These are phyloP conservation scores for Callitettix versicolor DNA, from an alignment of 1,140 invertebrate genomes.

Conservation along the genomic window DNA sequence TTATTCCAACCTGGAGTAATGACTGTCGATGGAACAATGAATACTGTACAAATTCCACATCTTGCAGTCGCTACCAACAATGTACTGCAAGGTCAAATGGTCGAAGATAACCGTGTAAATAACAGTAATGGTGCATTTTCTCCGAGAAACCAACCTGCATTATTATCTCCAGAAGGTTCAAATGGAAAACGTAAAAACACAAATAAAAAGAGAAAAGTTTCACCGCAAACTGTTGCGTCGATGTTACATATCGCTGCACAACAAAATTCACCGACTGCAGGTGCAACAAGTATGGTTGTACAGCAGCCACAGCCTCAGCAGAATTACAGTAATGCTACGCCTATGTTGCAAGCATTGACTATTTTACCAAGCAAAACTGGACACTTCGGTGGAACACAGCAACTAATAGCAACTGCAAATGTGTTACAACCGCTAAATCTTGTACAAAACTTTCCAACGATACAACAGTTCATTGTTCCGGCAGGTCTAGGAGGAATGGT, in stretches of 20 bases:
- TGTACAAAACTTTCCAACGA: constrained; percentile 64
- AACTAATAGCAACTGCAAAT: constrained; percentile 36
- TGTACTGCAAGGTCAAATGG: constrained; percentile 22
- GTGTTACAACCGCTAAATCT: constrained; percentile 69
- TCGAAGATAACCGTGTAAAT: constrained; percentile 10
- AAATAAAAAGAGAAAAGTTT: constrained; percentile 60
- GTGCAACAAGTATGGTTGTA: constrained; percentile 21
- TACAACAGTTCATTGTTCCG: constrained; percentile 73
- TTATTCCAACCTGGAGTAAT: constrained; percentile 58
- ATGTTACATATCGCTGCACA: constrained; percentile 53
- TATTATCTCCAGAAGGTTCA: constrained; percentile 54
- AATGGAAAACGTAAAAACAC: constrained; percentile 47
- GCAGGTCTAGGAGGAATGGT: constrained; percentile 67
- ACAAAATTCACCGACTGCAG: constrained; percentile 36
- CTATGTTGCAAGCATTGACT: constrained; percentile 49
- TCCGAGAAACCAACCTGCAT: constrained; percentile 34
- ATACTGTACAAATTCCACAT: constrained; percentile 49
- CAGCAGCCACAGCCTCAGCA: constrained; percentile 26
- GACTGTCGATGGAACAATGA: constrained; percentile 53
- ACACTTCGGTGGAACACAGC: constrained; percentile 25
- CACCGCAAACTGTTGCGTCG: constrained; percentile 56
- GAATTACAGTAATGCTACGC: constrained; percentile 19
- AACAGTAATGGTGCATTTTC: constrained; percentile 20
- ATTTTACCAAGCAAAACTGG: constrained; percentile 59
- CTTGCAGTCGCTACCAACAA: constrained; percentile 38